Conservation (phyloP, 2,888 invertebrate species). For the Hoplodrina ambigua region DNA sequence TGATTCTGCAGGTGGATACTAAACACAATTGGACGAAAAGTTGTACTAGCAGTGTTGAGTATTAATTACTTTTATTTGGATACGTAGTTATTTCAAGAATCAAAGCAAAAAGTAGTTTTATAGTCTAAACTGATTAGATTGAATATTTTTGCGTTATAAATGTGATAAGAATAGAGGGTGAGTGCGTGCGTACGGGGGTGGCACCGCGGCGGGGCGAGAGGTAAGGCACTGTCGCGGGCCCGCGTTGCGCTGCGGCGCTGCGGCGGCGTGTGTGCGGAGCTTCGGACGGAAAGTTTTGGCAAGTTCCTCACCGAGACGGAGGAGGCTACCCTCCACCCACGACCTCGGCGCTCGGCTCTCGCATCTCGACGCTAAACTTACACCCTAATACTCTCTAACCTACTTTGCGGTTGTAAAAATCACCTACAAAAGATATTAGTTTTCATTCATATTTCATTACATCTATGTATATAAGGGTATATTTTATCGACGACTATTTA, state of each 20-base stretch:
- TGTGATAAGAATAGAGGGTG: not conserved
- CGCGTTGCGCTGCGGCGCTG: slow-evolving; percentile 67
- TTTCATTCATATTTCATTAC: slow-evolving; percentile 89
- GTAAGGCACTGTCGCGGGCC: slow-evolving; percentile 84
- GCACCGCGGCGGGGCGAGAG: slow-evolving; percentile 57
- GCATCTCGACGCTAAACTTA: slow-evolving; percentile 86
- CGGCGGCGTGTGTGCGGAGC: slow-evolving; percentile 80
- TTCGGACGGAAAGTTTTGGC: slow-evolving; percentile 89
- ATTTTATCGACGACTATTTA: slow-evolving; percentile 88
- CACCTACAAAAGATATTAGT: slow-evolving; percentile 91
- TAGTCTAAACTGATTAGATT: not conserved
- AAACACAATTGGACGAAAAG: slow-evolving; percentile 9
- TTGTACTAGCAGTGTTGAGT: slow-evolving; percentile 9
- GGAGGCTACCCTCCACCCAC: slow-evolving; percentile 76
- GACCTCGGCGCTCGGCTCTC: slow-evolving; percentile 83
- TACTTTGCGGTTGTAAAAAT: slow-evolving; percentile 91
- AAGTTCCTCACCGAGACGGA: slow-evolving; percentile 85
- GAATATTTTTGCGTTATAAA: not conserved
- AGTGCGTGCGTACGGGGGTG: slow-evolving; percentile 27
- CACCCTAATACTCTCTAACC: slow-evolving; percentile 86
- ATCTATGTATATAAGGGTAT: slow-evolving; percentile 90
- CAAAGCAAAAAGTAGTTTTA: not conserved
- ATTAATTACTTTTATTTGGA: not conserved
- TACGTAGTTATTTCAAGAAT: not conserved
- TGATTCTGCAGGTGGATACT: slow-evolving; percentile 1